Evolutionary conservation across 2,797 vertebrate genomes (phyloP).

Genomic region (Notolabrus celidotus): DNA sequence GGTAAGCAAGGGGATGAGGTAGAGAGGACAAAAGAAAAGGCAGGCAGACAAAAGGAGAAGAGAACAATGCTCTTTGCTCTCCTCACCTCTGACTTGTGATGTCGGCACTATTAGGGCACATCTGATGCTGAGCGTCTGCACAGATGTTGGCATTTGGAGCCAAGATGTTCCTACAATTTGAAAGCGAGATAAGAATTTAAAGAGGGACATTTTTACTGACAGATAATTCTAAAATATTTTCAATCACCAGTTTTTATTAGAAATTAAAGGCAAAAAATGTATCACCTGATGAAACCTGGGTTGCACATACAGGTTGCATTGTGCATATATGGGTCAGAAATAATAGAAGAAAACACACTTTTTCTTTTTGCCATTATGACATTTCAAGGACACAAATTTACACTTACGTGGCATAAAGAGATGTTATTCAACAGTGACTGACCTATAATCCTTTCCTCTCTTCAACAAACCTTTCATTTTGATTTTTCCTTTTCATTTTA

Average conservation of each 20-base stretch:
- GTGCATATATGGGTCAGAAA: too few species aligned
- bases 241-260: neutral
- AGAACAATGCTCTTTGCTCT: slow-evolving; percentile 24
- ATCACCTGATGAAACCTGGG: neutral
- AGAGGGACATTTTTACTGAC: neutral
- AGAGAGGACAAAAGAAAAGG: slow-evolving; percentile 23
- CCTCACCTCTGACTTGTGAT: slow-evolving; percentile 41
- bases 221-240: neutral
- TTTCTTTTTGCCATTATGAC: too few species aligned
- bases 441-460: slow-evolving; percentile 13
- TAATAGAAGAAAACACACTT: too few species aligned
- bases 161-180: neutral
- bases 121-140: neutral
- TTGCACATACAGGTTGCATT: too few species aligned
- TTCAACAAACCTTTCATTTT: slow-evolving; percentile 7
- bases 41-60: slow-evolving; percentile 9
- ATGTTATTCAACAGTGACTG: slow-evolving; percentile 3
- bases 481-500: neutral
- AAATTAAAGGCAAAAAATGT: neutral
- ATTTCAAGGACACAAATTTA: neutral
- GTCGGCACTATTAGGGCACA: slow-evolving; percentile 15
- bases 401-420: neutral
- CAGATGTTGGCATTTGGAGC: slow-evolving; percentile 13
- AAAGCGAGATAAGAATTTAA: neutral
- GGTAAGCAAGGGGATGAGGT: slow-evolving; percentile 29